Percentiles rank a stretch among this genome's conserved stretches.
Conservation (phyloP, 2,888 invertebrate genomes). For the Apantesis nais region DNA sequence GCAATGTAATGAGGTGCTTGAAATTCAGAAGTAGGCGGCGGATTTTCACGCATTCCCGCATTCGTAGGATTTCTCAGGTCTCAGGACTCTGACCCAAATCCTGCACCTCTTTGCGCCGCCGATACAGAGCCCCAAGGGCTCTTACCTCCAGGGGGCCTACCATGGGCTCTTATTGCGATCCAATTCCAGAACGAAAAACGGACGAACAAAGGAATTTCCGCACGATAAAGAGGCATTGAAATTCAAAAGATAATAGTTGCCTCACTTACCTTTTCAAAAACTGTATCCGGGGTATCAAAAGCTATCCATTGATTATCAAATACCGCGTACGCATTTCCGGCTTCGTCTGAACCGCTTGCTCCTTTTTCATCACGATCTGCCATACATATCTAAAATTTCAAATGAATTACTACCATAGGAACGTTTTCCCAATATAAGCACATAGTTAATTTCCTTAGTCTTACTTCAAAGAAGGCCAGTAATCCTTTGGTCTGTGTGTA, state of each 20-base stretch:
- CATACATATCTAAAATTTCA: slow-evolving; percentile 80
- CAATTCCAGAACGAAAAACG: no score
- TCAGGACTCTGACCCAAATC: no score
- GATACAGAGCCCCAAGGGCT: no score
- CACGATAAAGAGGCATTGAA: no score
- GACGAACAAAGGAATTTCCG: no score
- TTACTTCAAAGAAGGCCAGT: slow-evolving; percentile 90
- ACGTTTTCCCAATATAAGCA: background rate
- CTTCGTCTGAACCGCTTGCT: slow-evolving; percentile 82
- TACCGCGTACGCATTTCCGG: slow-evolving; percentile 88
- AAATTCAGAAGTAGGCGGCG: background rate
- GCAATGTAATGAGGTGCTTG: background rate
- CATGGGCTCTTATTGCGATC: no score
- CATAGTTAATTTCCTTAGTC: background rate
- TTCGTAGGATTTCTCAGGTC: no score
- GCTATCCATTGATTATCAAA: slow-evolving; percentile 93
- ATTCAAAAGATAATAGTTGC: background rate
- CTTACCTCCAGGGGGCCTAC: no score
- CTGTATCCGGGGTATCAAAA: slow-evolving; percentile 89
- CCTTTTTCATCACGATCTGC: slow-evolving; percentile 85
- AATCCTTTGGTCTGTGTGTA: slow-evolving; percentile 89
- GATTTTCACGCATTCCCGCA: no score
- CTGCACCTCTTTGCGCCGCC: no score
- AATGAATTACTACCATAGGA: background rate
- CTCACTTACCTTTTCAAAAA: slow-evolving; percentile 87